Evolutionary conservation across 2,113 vertebrate species (phyloP).

Genomic region (Zingel zingel): DNA sequence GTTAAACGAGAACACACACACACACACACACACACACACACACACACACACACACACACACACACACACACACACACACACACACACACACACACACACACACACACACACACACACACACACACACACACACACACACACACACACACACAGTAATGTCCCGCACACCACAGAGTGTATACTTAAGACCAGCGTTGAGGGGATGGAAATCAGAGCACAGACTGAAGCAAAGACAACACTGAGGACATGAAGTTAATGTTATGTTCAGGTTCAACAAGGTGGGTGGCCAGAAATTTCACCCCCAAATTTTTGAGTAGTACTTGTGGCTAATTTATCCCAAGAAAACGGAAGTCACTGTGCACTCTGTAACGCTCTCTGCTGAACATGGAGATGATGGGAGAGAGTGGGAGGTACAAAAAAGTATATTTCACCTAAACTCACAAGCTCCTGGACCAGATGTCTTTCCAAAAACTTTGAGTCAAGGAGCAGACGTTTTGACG

Average conservation of each 20-base stretch:
- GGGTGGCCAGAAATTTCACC: slow-evolving; percentile 58
- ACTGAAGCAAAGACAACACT: slow-evolving; percentile 58
- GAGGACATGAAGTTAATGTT: slow-evolving; percentile 51
- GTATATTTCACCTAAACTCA: slow-evolving; percentile 21
- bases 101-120: slow-evolving; percentile 30
- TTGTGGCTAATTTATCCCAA: slow-evolving; percentile 35
- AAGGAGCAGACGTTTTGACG: slow-evolving; percentile 49
- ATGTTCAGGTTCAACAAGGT: slow-evolving; percentile 61
- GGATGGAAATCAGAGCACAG: slow-evolving; percentile 67
- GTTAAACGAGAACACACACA: too few relatives aligned
- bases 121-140: slow-evolving; percentile 42
- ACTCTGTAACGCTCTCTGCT: not conserved
- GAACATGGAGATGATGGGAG: not conserved
- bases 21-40: too few relatives aligned
- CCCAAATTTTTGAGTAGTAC: slow-evolving; percentile 45
- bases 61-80: too few relatives aligned
- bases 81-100: too few relatives aligned
- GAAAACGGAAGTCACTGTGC: slow-evolving; percentile 26
- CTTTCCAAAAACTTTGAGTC: slow-evolving; percentile 10
- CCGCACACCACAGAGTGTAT: slow-evolving; percentile 66
- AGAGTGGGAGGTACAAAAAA: not conserved
- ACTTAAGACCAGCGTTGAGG: slow-evolving; percentile 51
- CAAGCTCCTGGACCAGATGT: slow-evolving; percentile 51
- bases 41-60: too few relatives aligned
- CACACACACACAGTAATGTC: slow-evolving; percentile 40